Conservation (phyloP, 1,140 invertebrate species). For the Bactericera cockerelli region DNA sequence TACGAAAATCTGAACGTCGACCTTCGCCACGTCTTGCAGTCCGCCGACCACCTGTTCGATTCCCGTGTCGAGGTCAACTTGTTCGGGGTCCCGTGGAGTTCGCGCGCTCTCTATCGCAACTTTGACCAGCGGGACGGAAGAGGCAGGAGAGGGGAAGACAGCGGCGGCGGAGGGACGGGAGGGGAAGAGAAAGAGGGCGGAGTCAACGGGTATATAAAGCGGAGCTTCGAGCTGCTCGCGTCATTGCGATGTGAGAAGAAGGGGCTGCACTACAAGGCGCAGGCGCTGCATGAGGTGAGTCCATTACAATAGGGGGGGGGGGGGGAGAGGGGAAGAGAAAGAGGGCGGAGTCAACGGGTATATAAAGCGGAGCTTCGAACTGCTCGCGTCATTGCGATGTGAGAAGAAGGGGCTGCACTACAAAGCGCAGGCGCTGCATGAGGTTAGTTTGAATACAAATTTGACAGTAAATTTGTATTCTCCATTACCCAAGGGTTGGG, state of each 20-base stretch:
- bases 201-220: background rate
- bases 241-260: background rate
- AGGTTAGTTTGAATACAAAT: too few relatives aligned
- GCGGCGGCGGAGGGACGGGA: too few relatives aligned
- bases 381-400: too few relatives aligned
- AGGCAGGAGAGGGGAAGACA: background rate
- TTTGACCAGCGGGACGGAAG: background rate
- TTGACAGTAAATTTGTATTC: too few relatives aligned
- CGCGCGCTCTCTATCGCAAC: background rate
- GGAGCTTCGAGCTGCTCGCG: background rate
- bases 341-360: background rate
- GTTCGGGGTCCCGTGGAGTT: background rate
- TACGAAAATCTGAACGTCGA: background rate
- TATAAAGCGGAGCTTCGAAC: too few relatives aligned
- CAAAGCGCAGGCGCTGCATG: too few relatives aligned
- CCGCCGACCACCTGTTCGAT: background rate
- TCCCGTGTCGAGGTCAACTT: background rate
- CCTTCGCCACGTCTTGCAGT: background rate
- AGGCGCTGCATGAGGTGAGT: constrained; percentile 3
- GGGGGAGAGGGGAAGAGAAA: background rate
- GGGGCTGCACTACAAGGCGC: background rate
- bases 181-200: background rate
- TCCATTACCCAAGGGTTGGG: too few relatives aligned
- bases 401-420: too few relatives aligned
- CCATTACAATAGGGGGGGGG: background rate